Evolutionary conservation across 2,888 invertebrate genomes (phyloP).

Genomic region (Phasia obesa): DNA sequence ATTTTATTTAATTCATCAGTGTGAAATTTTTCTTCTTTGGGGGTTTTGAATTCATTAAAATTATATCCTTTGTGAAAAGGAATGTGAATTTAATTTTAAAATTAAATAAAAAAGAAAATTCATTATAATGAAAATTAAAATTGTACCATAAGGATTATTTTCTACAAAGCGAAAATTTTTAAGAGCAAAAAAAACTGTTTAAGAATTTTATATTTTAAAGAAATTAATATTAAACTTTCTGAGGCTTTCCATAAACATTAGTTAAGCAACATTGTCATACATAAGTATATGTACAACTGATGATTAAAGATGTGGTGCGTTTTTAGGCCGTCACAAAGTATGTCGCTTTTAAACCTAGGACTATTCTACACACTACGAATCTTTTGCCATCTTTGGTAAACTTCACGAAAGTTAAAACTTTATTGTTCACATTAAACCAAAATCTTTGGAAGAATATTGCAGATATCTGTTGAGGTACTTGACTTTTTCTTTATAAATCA

Average conservation of each 20-base stretch:
- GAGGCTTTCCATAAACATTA: no score
- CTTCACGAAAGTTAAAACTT: background rate
- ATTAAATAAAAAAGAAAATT: slow-evolving; percentile 56
- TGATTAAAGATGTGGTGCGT: background rate
- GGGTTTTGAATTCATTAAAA: slow-evolving; percentile 70
- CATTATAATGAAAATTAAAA: slow-evolving; percentile 46
- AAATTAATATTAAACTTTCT: no score
- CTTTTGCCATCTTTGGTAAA: background rate
- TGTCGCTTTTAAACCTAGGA: background rate
- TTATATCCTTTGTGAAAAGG: slow-evolving; percentile 69
- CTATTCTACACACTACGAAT: background rate
- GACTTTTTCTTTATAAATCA: slow-evolving; percentile 23
- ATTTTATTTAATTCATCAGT: slow-evolving; percentile 68
- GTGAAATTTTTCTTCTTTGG: slow-evolving; percentile 54
- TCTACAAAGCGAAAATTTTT: slow-evolving; percentile 17
- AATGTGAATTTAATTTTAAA: slow-evolving; percentile 69
- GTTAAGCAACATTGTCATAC: no score
- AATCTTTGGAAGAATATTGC: slow-evolving; percentile 7
- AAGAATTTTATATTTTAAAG: no score
- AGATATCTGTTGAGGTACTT: slow-evolving; percentile 38
- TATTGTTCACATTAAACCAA: slow-evolving; percentile 8
- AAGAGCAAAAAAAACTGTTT: background rate
- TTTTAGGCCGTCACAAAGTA: slow-evolving; percentile 8
- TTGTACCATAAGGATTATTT: slow-evolving; percentile 43
- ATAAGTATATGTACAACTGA: no score